A percentile compares a stretch with the other conserved stretches of the same genome.
Evolutionary conservation across 2,113 vertebrate genomes (phyloP).

Genomic region (Theristicus caerulescens): DNA sequence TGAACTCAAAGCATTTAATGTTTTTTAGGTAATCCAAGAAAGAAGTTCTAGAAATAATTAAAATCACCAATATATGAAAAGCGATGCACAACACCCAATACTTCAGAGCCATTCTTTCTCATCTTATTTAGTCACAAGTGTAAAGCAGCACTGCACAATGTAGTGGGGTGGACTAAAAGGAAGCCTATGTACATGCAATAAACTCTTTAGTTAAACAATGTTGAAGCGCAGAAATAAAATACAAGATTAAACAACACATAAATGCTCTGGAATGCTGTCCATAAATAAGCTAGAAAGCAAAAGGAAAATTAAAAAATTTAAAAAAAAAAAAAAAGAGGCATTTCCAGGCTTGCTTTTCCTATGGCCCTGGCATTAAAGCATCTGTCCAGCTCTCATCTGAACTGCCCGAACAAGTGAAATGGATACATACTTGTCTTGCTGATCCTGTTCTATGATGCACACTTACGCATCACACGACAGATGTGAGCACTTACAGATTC

Average conservation of each 20-base stretch:
- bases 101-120: not conserved
- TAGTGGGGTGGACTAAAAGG: not conserved
- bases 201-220: not conserved
- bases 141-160: not conserved
- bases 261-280: not conserved
- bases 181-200: conserved; percentile 10
- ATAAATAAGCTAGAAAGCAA: not conserved
- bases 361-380: not conserved
- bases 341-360: not conserved
- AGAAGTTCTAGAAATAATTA: not conserved
- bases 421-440: not conserved
- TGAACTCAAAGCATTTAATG: not conserved
- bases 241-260: not conserved
- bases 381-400: not conserved
- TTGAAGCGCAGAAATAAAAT: not conserved
- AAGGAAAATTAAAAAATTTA: not conserved
- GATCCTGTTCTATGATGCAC: not conserved
- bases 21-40: not conserved
- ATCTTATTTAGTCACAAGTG: not conserved
- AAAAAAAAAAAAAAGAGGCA: not conserved
- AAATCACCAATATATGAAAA: not conserved
- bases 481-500: not conserved
- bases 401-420: not conserved
- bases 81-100: not conserved
- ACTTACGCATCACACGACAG: not conserved